Conservation (phyloP, 1,140 invertebrate species). For the Ephestia elutella region DNA sequence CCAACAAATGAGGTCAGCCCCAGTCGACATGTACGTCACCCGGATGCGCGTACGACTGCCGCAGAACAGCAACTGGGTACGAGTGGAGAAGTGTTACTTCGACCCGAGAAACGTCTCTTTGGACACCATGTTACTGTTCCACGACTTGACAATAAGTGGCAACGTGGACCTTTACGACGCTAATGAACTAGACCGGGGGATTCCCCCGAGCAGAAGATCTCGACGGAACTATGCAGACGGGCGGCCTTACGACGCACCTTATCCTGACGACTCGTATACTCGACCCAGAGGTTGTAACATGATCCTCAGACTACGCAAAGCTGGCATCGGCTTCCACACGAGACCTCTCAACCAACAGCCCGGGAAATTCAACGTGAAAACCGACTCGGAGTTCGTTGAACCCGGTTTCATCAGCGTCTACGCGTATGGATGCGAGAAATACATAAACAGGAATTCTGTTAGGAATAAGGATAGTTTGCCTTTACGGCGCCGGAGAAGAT, state of each 20-base stretch:
- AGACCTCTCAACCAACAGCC: slow-evolving; percentile 65
- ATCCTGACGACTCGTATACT: slow-evolving; percentile 23
- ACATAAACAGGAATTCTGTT: slow-evolving; percentile 62
- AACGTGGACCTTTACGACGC: slow-evolving; percentile 78
- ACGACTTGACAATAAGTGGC: slow-evolving; percentile 85
- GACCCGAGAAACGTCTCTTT: slow-evolving; percentile 83
- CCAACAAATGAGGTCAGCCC: slow-evolving; percentile 75
- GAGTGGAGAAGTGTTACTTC: slow-evolving; percentile 83
- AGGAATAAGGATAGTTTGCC: slow-evolving; percentile 65
- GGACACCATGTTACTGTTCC: slow-evolving; percentile 83
- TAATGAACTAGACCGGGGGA: slow-evolving; percentile 56
- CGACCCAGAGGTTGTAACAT: slow-evolving; percentile 79
- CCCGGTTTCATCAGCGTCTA: slow-evolving; percentile 88
- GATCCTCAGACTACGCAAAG: slow-evolving; percentile 83
- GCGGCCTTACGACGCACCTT: slow-evolving; percentile 60
- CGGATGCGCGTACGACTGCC: slow-evolving; percentile 78
- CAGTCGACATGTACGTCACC: slow-evolving; percentile 80
- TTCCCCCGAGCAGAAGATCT: slow-evolving; percentile 39
- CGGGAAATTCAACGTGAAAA: slow-evolving; percentile 83
- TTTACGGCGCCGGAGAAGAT: slow-evolving; percentile 49
- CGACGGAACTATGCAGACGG: slow-evolving; percentile 49
- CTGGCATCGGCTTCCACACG: slow-evolving; percentile 83
- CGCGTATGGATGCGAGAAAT: slow-evolving; percentile 84
- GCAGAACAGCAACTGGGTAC: slow-evolving; percentile 77
- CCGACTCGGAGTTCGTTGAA: slow-evolving; percentile 87